These are phyloP conservation scores for Stomorhina lunata DNA, from an alignment of 2,888 invertebrate genomes.

Conservation along the genomic window DNA sequence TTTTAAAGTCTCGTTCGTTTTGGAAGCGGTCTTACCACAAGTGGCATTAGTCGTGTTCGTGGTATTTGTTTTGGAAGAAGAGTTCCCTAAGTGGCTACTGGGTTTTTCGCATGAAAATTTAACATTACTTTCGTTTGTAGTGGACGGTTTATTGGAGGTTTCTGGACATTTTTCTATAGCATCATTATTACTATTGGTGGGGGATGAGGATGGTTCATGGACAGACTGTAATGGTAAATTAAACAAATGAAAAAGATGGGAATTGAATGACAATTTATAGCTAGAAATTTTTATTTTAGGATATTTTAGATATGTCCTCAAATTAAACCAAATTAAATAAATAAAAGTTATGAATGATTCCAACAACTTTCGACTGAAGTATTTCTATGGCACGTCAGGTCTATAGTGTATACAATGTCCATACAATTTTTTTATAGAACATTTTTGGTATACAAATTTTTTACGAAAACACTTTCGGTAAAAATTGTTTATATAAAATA, in stretches of 20 bases:
- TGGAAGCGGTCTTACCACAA: conserved; percentile 7
- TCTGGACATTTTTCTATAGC: conserved; percentile 51
- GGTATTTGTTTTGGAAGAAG: conserved; percentile 23
- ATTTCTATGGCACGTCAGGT: no score
- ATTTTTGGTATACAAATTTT: no score
- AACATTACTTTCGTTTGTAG: conserved; percentile 23
- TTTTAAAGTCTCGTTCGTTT: conserved; percentile 28
- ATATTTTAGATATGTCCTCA: background rate
- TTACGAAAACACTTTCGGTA: no score
- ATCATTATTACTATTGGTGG: conserved; percentile 49
- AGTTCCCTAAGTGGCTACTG: conserved; percentile 33
- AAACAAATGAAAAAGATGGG: conserved; percentile 33
- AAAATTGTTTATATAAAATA: no score
- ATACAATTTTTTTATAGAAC: no score
- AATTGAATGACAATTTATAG: conserved; percentile 17
- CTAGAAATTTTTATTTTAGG: background rate
- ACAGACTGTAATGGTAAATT: conserved; percentile 56
- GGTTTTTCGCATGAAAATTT: conserved; percentile 46
- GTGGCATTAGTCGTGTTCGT: background rate
- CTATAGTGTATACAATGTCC: no score
- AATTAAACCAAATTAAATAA: background rate
- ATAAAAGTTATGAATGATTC: background rate
- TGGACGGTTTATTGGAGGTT: conserved; percentile 57
- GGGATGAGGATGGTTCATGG: conserved; percentile 50
- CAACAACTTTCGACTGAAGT: no score